Base-by-base conservation (phyloP, 2,888 invertebrate species). In the Cylindroiulus punctatus region DNA sequence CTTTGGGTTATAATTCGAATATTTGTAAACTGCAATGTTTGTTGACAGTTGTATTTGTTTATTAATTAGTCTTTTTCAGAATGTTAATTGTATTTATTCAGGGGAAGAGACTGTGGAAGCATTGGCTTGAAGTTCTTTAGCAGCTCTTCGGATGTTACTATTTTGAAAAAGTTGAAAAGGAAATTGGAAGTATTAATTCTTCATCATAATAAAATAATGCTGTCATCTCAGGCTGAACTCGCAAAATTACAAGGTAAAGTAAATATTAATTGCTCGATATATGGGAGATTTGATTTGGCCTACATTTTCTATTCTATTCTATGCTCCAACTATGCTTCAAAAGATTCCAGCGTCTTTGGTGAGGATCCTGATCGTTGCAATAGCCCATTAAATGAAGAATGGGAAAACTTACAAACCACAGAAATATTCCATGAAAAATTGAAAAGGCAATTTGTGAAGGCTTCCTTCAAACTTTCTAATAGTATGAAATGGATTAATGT, bases 81-180 rank as follows among this genome's bases (percentile, higher is more conserved):
- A 22, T 22, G n/a, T 57, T 57, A 57, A 22, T 65, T 65, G 8
- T 10, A 65, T 26, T 26, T 47, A 12, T 47, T 47, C 12, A 84
- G 84, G 36, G 30, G 14, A 22, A 52, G 22, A 30, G 86, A 30
- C 36, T 8, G 30, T 84, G 93, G 93, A 85, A 94, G 95, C 87
- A 93, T 95, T 0, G 95, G 96, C 1, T 93, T 94, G 88, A 94
- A 94, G 90, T 95, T 96, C 90, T 96, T 95, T 89, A 94, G 95
- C 88, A 94, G 93, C 1, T 93, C 94, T 90, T 92, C 94, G 19
- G 93, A 95, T 89, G 91, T 94, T 84, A 19, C 84, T 10, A 30
- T 84, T 32, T 30, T 76, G 76, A 85, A 85, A 30, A 85, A 85
- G 47, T 26, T 84, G 22, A 84, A 84, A 47, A 47, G 47, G 19